A percentile compares a stretch with the other conserved stretches of the same genome.
phyloP scores from a whole-genome alignment of 2,113 vertebrate genomes.

The Aplodontia rufa region DNA sequence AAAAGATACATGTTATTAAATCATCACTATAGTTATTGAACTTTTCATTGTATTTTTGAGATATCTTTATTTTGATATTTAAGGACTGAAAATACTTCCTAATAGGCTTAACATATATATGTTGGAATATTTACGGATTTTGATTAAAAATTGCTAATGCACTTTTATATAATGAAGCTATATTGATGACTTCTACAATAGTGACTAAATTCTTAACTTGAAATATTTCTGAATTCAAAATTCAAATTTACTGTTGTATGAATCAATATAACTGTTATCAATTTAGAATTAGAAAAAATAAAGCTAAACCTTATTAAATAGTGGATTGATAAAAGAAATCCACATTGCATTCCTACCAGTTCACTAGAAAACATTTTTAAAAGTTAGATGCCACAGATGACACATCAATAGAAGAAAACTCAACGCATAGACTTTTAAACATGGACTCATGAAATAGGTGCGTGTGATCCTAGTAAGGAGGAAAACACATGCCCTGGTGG shows the following conservation, averaged over 20 bases:
- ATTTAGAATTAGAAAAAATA: slow-evolving; percentile 3
- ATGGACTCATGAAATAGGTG: background rate
- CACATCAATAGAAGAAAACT: background rate
- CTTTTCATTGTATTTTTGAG: background rate
- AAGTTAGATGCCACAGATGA: background rate
- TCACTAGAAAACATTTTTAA: background rate
- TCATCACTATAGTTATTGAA: background rate
- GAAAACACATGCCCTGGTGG: background rate
- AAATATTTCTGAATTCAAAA: background rate
- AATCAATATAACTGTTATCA: background rate
- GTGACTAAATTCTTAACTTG: background rate
- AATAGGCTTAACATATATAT: background rate
- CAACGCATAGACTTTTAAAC: background rate
- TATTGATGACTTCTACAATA: background rate
- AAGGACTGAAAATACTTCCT: background rate
- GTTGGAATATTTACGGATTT: background rate
- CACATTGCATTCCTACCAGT: background rate
- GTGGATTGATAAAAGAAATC: background rate
- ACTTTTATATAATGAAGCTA: background rate
- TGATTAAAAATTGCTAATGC: background rate
- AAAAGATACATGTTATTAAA: background rate
- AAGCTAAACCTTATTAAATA: background rate
- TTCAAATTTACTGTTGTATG: background rate
- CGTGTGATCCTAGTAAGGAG: background rate
- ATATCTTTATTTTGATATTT: background rate